Percentiles rank a stretch among this genome's conserved stretches.
These are phyloP conservation scores for Plagiodera versicolora DNA, from an alignment of 2,888 invertebrate genomes.

Conservation along the genomic window DNA sequence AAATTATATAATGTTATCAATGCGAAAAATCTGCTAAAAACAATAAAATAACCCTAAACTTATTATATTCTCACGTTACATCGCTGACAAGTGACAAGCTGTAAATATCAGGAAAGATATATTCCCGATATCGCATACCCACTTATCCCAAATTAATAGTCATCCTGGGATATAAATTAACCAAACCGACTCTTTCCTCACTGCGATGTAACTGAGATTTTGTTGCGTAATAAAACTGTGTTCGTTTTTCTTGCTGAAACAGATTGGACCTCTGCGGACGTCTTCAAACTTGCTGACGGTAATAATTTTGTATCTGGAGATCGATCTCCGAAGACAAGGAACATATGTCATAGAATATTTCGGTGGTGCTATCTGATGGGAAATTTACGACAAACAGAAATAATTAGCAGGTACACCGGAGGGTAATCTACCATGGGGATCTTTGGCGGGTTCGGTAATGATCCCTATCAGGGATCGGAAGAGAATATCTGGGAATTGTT, in stretches of 20 bases:
- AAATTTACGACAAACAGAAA: not conserved
- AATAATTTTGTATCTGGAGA: not conserved
- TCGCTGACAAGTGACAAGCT: not conserved
- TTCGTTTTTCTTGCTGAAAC: not conserved
- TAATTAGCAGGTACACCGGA: not conserved
- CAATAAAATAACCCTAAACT: no score
- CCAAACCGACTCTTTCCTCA: not conserved
- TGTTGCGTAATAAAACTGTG: not conserved
- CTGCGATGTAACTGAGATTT: not conserved
- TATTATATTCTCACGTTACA: constrained; percentile 1
- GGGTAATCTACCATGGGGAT: not conserved
- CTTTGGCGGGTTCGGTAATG: constrained; percentile 8
- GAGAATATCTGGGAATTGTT: no score
- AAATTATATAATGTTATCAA: no score
- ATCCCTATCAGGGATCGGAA: constrained; percentile 11
- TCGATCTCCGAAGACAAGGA: not conserved
- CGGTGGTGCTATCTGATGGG: not conserved
- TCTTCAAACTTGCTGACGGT: not conserved
- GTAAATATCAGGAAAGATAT: not conserved
- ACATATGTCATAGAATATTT: not conserved
- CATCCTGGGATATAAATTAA: not conserved
- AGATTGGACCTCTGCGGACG: not conserved
- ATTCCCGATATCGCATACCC: not conserved
- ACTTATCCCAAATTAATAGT: not conserved
- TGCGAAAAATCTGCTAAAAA: no score